Evolutionary conservation across 2,797 vertebrate genomes (phyloP), one percentile per base, ranked within the genome.

Genomic region (Schizopygopsis pylzovi): DNA sequence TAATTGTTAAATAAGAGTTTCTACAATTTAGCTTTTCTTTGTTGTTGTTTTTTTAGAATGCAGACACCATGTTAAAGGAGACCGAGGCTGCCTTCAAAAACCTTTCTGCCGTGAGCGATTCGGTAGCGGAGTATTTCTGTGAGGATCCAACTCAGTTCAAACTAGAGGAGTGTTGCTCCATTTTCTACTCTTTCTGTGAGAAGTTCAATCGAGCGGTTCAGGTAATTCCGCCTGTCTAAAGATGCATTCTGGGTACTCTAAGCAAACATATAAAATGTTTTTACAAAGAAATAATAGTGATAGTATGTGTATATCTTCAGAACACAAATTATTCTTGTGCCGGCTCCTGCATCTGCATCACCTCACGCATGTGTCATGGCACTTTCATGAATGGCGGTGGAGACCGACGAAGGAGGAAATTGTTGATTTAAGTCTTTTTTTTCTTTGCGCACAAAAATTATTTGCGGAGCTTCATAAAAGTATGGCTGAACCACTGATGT

Each of bases 111-210:
- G 77, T 92, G 9, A 94, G 90, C 4, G 92, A 93, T 47, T 89
- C 91, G 1, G 93, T 97, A 80, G 94, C 95, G 0, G 94, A 95
- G n/a, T 97, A 95, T 90, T 95, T 96, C 91, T 97, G 96, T 76
- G 96, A 97, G 89, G 96, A 96, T 8, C 88, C 95, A 56, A 86
- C 39, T 15, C 92, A 90, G 47, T 96, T 96, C 90, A 92, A 88
- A 86, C 89, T 97, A 89, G 94, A 97, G 4, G 96, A 96, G 79
- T 95, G 96, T 85, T 96, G 95, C 86, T 91, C 92, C 59, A 91
- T 96, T 86, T 96, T 97, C 89, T 89, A 92, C 59, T 94, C 94
- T 13, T 97, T 97, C 86, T 96, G 95, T 89, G 93, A 95, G 84
- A 95, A 82, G 82, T 97, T 96, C 82, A 88, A 89, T 16, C 86